Conservation (phyloP, 1,140 invertebrate genomes). For the Drosophila melanica region DNA sequence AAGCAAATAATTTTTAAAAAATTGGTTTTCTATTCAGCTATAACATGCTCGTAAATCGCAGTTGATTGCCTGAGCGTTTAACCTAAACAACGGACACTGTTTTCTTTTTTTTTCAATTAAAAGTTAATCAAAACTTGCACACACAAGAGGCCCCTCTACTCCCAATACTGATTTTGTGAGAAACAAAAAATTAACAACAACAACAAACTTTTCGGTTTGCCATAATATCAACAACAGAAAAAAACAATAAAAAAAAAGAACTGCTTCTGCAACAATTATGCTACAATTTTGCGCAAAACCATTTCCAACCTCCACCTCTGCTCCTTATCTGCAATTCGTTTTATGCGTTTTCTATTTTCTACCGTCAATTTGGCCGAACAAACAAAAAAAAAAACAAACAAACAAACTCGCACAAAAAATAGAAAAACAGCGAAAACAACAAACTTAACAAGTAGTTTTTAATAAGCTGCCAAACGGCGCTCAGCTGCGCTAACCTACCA, state of each 20-base stretch:
- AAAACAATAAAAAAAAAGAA: constrained; percentile 39
- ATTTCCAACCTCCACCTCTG: background rate
- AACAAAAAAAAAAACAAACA: constrained; percentile 44
- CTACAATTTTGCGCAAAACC: constrained; percentile 51
- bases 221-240: constrained; percentile 43
- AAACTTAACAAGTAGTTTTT: constrained; percentile 73
- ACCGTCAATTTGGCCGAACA: constrained; percentile 41
- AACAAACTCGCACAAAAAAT: constrained; percentile 24
- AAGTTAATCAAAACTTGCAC: constrained; percentile 72
- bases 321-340: constrained; percentile 23
- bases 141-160: constrained; percentile 34
- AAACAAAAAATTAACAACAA: constrained; percentile 3
- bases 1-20: too few relatives aligned
- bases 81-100: constrained; percentile 38
- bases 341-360: constrained; percentile 64
- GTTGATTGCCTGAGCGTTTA: constrained; percentile 52
- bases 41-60: constrained; percentile 1
- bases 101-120: constrained; percentile 72
- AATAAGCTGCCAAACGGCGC: constrained; percentile 63
- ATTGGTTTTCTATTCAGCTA: background rate
- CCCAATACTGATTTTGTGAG: background rate
- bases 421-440: constrained; percentile 60
- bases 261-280: constrained; percentile 68
- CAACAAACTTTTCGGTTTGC: constrained; percentile 28
- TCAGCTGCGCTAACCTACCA: constrained; percentile 4